Evolutionary conservation across 2,797 vertebrate genomes (phyloP), one percentile per base, ranked within the genome.

Genomic region (Dallia pectoralis): DNA sequence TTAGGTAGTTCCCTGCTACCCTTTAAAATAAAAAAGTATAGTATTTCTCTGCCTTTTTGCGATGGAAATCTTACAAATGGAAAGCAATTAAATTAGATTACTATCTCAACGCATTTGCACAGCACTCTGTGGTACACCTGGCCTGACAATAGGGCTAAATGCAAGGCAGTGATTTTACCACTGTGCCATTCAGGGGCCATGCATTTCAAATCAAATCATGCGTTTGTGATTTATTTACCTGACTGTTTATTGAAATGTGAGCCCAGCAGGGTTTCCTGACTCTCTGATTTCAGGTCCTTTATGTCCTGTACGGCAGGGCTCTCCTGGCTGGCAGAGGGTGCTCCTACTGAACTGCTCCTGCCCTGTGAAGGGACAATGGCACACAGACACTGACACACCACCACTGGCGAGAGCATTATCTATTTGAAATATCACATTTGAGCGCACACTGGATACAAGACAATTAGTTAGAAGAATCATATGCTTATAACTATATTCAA

Each of bases 311-410:
- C 63, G 19, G 25, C 18, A 1, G 5, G 25, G 56, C 61, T 81
- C 47, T 4, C 47, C 19, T 77, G 62, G 32, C 59, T 11, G 0
- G 49, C 75, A 78, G 33, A 65, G 69, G 40, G 33, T 73, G 6
- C 63, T 47, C 4, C 63, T 49, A 67, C 82, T 11, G 79, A 64
- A 81, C 69, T 77, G 69, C 59, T 70, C 8, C 18, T 76, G 19
- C 85, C 79, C 83, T 85, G 70, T 76, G 33, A 80, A 70, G 61
- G 68, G 12, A 70, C 19, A 51, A 12, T 30, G 8, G 16, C 67
- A 68, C 67, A 49, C 67, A 30, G 44, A 32, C 47, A 51, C 47
- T 51, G 27, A 32, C 47, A 51, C 48, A 69, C 22, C 22, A 69
- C 30, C n/a, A 56, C n/a, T 56, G 53, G 53, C 22, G n/a, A 59